phyloP scores from a whole-genome alignment of 1,140 invertebrate species.

The Ganaspis sp. region DNA sequence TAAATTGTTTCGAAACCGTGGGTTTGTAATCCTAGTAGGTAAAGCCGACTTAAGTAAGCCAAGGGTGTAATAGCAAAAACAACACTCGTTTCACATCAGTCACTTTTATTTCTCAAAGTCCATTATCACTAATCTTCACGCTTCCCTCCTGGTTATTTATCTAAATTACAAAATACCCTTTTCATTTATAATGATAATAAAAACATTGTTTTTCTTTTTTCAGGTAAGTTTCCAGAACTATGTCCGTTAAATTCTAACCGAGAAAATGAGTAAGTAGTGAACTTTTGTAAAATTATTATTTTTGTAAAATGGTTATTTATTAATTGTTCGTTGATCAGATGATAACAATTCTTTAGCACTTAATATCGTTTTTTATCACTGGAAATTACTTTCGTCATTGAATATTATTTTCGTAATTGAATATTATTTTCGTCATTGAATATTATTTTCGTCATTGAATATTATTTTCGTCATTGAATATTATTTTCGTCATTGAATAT shows the following conservation, averaged over 20 bases:
- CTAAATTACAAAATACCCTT: background rate
- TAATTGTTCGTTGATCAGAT: too few relatives aligned
- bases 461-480: too few relatives aligned
- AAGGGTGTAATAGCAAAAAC: background rate
- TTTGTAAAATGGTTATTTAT: too few relatives aligned
- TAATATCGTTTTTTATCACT: too few relatives aligned
- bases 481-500: too few relatives aligned
- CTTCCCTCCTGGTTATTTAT: too few relatives aligned
- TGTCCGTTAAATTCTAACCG: background rate
- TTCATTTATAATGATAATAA: background rate
- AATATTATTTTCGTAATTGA: too few relatives aligned
- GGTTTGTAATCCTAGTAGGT: background rate
- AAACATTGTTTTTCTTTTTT: background rate
- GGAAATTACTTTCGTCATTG: too few relatives aligned
- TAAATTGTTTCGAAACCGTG: background rate
- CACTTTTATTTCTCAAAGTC: background rate
- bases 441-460: too few relatives aligned
- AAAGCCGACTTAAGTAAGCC: background rate
- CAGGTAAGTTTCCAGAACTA: background rate
- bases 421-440: too few relatives aligned
- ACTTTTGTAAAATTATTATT: background rate
- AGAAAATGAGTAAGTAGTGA: background rate
- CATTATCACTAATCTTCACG: too few relatives aligned
- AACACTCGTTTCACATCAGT: background rate
- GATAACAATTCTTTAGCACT: too few relatives aligned